Evolutionary conservation across 2,113 vertebrate species (phyloP), one percentile per base, ranked within the genome.

Genomic region (Rhinichthys klamathensis): DNA sequence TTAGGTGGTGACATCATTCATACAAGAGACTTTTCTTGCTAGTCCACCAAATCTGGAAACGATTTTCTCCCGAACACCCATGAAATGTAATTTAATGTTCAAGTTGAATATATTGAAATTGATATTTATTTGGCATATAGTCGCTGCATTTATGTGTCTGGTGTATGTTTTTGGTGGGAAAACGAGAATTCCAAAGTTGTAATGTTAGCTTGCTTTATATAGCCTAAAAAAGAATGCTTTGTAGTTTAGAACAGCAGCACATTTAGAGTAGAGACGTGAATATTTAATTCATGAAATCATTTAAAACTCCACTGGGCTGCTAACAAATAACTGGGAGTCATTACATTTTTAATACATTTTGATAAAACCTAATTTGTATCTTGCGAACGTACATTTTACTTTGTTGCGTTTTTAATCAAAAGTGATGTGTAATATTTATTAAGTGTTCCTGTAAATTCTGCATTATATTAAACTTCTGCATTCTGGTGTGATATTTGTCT

Each of bases 1-100:
- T 90, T 89, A 90, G 32, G 90, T 92, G 91, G 7, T 89, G 89
- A 91, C 86, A 89, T 89, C 69, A 60, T 82, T 65, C 25, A 41
- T 70, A 75, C 46, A 80, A 30, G 58, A 30, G n/a, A 65, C n/a
- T 79, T 44, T 35, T 75, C 12, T 46, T 78, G 1, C 5, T 15
- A n/a, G 21, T 58, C 23, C 77, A 63, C 35, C 77, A 18, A 25
- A 63, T 35, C 10, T 44, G 58, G 2, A 63, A 44, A 80, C 2
- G 4, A 23, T 35, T 3, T 8, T 58, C 1, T n/a, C 3, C 12
- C 21, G 21, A 15, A 15, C 61, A 44, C 1, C 16, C 32, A 16
- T 35, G 23, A 27, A 30, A 61, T 51, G 18, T 30, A 30, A 23
- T n/a, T 61, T 35, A 83, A 49, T 44, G 54, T 30, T 15, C 6